Percentiles rank a stretch among this genome's conserved stretches.
Conservation (phyloP, 2,888 invertebrate species). For the Steinernema carpocapsae region DNA sequence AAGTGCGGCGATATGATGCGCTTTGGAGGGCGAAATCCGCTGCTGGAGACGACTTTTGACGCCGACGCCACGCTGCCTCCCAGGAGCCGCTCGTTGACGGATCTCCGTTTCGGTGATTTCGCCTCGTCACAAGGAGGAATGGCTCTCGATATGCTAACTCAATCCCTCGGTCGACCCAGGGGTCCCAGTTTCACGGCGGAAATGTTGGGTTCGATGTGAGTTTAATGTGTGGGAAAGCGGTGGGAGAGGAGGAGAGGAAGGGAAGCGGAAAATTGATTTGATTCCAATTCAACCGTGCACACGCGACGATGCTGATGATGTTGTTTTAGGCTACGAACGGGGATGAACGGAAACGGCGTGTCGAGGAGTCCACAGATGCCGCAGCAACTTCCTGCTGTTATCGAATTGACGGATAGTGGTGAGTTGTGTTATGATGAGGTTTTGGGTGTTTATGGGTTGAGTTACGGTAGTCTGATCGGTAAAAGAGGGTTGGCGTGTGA, state of each 20-base stretch:
- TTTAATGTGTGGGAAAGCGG: neutral
- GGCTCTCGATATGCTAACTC: no score
- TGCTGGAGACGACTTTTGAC: slow-evolving; percentile 78
- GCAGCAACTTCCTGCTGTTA: slow-evolving; percentile 80
- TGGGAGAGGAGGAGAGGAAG: no score
- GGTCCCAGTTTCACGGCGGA: slow-evolving; percentile 25
- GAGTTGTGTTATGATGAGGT: slow-evolving; percentile 6
- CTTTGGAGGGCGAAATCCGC: slow-evolving; percentile 16
- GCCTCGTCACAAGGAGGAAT: neutral
- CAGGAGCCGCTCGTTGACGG: slow-evolving; percentile 8
- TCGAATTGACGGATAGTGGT: slow-evolving; percentile 89
- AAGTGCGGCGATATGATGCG: no score
- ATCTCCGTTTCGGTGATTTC: neutral
- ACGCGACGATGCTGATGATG: no score
- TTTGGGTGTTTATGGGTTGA: neutral
- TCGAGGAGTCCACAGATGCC: slow-evolving; percentile 15
- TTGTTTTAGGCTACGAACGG: slow-evolving; percentile 18
- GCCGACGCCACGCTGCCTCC: slow-evolving; percentile 81
- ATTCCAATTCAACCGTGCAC: neutral
- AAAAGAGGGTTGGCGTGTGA: no score
- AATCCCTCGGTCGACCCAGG: neutral
- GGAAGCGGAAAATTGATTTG: neutral
- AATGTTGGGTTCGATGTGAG: slow-evolving; percentile 18
- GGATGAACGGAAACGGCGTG: neutral
- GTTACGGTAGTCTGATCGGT: no score